phyloP scores from a whole-genome alignment of 2,888 invertebrate genomes.

The Apodemia mormo region DNA sequence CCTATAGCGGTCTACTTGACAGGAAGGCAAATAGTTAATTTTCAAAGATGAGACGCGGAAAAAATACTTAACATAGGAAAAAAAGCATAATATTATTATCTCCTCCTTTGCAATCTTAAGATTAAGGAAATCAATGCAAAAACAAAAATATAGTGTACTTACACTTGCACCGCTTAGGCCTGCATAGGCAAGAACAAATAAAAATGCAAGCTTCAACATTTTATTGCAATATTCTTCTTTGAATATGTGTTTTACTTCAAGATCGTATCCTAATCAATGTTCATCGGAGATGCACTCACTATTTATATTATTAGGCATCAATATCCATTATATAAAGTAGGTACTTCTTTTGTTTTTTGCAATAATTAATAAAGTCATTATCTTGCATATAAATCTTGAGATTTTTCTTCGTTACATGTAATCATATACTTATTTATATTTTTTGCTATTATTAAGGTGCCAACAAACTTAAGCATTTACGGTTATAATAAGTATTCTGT shows the following conservation, averaged over 20 bases:
- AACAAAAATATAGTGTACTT: background rate
- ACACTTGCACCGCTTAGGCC: background rate
- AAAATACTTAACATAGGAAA: too few relatives aligned
- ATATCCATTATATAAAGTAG: slow-evolving; percentile 9
- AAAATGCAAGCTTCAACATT: background rate
- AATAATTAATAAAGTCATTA: slow-evolving; percentile 12
- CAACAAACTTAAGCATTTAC: background rate
- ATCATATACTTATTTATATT: background rate
- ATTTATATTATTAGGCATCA: slow-evolving; percentile 6
- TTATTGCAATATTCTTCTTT: background rate
- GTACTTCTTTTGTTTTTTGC: slow-evolving; percentile 15
- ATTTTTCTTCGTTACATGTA: background rate
- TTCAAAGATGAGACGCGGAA: too few relatives aligned
- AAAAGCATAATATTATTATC: too few relatives aligned
- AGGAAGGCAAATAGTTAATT: too few relatives aligned
- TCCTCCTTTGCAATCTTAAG: too few relatives aligned
- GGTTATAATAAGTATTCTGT: too few relatives aligned
- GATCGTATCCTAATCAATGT: background rate
- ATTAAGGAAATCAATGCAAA: too few relatives aligned
- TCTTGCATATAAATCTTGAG: slow-evolving; percentile 1
- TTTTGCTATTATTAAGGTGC: background rate
- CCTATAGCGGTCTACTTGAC: too few relatives aligned
- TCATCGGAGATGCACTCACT: background rate
- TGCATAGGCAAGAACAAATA: background rate
- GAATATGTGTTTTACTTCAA: background rate